Conservation (phyloP, 2,888 invertebrate species). For the Erebia aethiops region DNA sequence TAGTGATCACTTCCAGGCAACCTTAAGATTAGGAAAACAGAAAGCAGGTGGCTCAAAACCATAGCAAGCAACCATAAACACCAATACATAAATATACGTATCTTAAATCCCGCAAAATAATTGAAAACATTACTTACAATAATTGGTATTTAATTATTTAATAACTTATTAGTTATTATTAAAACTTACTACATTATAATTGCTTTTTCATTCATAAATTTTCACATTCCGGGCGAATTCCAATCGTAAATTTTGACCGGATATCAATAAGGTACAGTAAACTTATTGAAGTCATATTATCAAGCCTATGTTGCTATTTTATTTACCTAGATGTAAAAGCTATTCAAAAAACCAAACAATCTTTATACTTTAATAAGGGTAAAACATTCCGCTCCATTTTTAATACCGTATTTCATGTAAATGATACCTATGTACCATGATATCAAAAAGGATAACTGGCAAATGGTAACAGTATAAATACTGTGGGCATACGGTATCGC, state of each 20-base stretch:
- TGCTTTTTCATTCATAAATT: background rate
- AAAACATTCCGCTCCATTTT: slow-evolving; percentile 6
- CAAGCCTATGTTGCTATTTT: background rate
- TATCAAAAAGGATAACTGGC: slow-evolving; percentile 29
- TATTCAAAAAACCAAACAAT: background rate
- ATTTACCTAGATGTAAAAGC: background rate
- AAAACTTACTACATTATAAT: too few species aligned
- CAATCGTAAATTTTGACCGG: background rate
- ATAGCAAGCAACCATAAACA: too few species aligned
- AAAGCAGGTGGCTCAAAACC: too few species aligned
- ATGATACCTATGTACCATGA: slow-evolving; percentile 17
- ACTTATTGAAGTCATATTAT: background rate
- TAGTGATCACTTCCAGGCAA: too few species aligned
- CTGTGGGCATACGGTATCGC: background rate
- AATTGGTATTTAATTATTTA: too few species aligned
- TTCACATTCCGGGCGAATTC: background rate
- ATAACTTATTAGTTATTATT: too few species aligned
- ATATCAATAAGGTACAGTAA: background rate
- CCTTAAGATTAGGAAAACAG: too few species aligned
- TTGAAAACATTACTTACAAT: too few species aligned
- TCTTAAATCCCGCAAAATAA: too few species aligned
- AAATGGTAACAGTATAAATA: slow-evolving; percentile 43
- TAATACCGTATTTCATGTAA: slow-evolving; percentile 16
- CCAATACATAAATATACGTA: too few species aligned
- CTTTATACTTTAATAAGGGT: background rate